A percentile compares a stretch with the other conserved stretches of the same genome.
Conservation (phyloP, 2,797 vertebrate genomes). For the Fistularia tabacaria region DNA sequence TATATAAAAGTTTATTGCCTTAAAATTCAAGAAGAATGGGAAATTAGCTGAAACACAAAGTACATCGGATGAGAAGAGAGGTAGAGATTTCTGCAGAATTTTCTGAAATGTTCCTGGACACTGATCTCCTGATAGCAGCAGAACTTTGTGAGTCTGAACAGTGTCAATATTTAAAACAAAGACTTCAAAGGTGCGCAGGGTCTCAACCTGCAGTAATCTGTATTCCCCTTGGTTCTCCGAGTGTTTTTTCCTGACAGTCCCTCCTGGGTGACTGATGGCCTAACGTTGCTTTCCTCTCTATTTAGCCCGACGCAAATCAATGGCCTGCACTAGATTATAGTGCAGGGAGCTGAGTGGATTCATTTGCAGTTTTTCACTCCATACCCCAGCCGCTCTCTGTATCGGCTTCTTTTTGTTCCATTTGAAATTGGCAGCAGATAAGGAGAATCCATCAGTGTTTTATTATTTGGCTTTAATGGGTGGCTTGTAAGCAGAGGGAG, state of each 20-base stretch:
- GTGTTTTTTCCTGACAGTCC: slow-evolving; percentile 41
- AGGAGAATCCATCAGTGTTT: slow-evolving; percentile 30
- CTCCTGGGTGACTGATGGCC: slow-evolving; percentile 53
- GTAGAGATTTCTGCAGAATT: no score
- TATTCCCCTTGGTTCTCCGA: slow-evolving; percentile 27
- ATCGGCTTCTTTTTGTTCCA: slow-evolving; percentile 53
- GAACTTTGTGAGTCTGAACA: slow-evolving; percentile 4
- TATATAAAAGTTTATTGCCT: no score
- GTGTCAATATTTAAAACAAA: slow-evolving; percentile 31
- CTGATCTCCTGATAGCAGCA: no score
- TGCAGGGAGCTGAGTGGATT: slow-evolving; percentile 24
- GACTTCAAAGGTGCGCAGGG: slow-evolving; percentile 44
- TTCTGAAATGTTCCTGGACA: no score
- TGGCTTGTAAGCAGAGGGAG: neutral
- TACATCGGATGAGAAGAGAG: no score
- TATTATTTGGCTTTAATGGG: slow-evolving; percentile 17
- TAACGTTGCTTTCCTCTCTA: slow-evolving; percentile 41
- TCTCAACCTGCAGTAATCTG: slow-evolving; percentile 34
- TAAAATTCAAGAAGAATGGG: no score
- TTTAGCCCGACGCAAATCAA: slow-evolving; percentile 51
- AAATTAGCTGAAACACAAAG: no score
- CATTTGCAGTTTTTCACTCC: no score
- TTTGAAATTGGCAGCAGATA: slow-evolving; percentile 56
- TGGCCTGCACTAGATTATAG: slow-evolving; percentile 56
- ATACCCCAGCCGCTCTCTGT: slow-evolving; percentile 23